Percentiles rank a stretch among this genome's conserved stretches.
phyloP scores from a whole-genome alignment of 2,888 invertebrate species.

The Ligdia adustata region DNA sequence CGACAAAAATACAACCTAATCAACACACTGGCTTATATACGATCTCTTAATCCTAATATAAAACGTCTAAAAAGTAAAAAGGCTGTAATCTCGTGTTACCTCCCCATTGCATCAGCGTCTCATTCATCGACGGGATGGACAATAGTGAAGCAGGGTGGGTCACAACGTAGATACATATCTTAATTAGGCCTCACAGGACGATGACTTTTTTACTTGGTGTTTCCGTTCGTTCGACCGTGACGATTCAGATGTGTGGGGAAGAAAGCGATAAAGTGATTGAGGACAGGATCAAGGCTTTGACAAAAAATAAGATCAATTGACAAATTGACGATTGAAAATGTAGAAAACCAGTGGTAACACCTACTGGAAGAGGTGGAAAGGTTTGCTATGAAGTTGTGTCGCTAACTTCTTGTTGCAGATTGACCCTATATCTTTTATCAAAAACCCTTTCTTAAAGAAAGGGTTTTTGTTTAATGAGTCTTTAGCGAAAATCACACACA shows the following conservation, averaged over 20 bases:
- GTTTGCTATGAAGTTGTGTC: no score
- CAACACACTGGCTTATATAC: constrained; percentile 18
- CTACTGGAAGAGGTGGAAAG: no score
- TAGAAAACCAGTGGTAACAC: no score
- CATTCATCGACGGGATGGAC: constrained; percentile 44
- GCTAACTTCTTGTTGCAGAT: no score
- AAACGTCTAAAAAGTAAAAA: constrained; percentile 19
- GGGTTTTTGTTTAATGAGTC: no score
- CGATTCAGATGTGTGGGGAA: constrained; percentile 45
- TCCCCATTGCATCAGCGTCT: constrained; percentile 12
- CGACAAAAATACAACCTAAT: constrained; percentile 17
- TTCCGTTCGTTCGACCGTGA: constrained; percentile 55
- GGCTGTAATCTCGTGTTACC: constrained; percentile 15
- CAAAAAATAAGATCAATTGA: constrained; percentile 7
- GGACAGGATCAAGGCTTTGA: constrained; percentile 8
- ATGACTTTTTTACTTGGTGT: constrained; percentile 63
- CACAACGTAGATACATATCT: constrained; percentile 81
- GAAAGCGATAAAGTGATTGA: constrained; percentile 22
- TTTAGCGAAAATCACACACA: no score
- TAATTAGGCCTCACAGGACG: constrained; percentile 83
- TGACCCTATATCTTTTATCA: no score
- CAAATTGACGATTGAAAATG: neutral
- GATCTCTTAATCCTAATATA: constrained; percentile 20
- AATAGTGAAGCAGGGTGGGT: constrained; percentile 73
- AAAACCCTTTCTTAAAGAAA: no score